Conservation (phyloP, 1,140 invertebrate genomes). For the Microplitis mediator region DNA sequence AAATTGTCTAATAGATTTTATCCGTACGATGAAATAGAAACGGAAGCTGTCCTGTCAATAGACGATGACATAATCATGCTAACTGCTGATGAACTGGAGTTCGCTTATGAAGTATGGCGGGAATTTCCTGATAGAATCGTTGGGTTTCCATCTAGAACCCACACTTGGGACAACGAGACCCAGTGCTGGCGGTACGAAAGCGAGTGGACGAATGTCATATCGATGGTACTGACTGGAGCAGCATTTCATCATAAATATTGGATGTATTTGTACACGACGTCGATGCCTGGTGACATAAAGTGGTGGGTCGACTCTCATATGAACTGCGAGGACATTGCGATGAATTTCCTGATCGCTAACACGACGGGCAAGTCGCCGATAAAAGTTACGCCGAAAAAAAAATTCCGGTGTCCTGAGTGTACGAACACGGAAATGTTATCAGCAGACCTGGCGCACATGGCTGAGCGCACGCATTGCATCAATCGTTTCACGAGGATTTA, state of each 20-base stretch:
- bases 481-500: slow-evolving; percentile 84
- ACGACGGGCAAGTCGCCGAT: slow-evolving; percentile 92
- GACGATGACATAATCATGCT: slow-evolving; percentile 96
- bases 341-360: slow-evolving; percentile 92
- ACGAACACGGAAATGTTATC: slow-evolving; percentile 93
- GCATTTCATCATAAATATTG: slow-evolving; percentile 60
- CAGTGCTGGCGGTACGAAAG: slow-evolving; percentile 88
- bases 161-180: slow-evolving; percentile 87
- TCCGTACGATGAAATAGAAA: slow-evolving; percentile 92
- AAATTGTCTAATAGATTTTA: slow-evolving; percentile 93
- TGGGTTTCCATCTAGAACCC: slow-evolving; percentile 87
- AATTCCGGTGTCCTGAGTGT: slow-evolving; percentile 97
- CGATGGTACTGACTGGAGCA: slow-evolving; percentile 86
- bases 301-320: slow-evolving; percentile 89
- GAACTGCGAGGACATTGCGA: slow-evolving; percentile 95
- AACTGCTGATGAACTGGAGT: slow-evolving; percentile 90
- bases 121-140: slow-evolving; percentile 94
- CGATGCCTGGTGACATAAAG: slow-evolving; percentile 79
- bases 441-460: slow-evolving; percentile 90
- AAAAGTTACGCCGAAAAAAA: slow-evolving; percentile 96
- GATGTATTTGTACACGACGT: slow-evolving; percentile 86
- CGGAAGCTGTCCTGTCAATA: slow-evolving; percentile 88
- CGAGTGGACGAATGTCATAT: slow-evolving; percentile 94
- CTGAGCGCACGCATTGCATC: slow-evolving; percentile 90
- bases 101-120: slow-evolving; percentile 88